Evolutionary conservation across 1,140 invertebrate species (phyloP).

Genomic region (Macrotrachela quadricornifera): DNA sequence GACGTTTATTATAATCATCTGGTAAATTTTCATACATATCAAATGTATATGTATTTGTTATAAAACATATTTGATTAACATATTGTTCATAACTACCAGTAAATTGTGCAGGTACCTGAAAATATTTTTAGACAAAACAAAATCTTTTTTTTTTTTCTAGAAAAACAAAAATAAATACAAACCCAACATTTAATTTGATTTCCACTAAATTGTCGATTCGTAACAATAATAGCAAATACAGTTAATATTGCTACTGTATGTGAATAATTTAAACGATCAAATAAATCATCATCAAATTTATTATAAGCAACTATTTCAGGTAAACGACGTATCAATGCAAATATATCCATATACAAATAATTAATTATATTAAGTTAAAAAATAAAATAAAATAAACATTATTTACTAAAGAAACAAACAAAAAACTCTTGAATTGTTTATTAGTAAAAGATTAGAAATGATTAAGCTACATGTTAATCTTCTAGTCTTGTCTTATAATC

Average conservation of each 20-base stretch:
- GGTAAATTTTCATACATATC: background rate
- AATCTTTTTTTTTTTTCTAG: too few species aligned
- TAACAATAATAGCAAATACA: background rate
- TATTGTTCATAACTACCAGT: background rate
- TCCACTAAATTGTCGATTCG: background rate
- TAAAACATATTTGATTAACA: conserved; percentile 19
- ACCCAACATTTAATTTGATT: conserved; percentile 36
- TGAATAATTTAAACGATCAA: background rate
- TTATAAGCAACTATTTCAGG: background rate
- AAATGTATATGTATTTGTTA: background rate
- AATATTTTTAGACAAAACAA: too few species aligned
- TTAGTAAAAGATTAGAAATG: too few species aligned
- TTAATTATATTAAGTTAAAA: too few species aligned
- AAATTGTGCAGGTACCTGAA: conserved; percentile 5
- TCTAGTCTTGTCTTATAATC: too few species aligned
- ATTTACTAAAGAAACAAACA: too few species aligned
- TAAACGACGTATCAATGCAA: background rate
- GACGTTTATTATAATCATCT: background rate
- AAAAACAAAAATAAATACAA: too few species aligned
- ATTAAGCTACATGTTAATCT: too few species aligned
- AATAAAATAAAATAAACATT: too few species aligned
- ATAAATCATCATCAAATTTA: background rate
- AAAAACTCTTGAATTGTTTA: too few species aligned
- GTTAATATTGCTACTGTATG: background rate
- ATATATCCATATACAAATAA: background rate